A percentile compares a stretch with the other conserved stretches of the same genome.
Conservation (phyloP, 2,113 vertebrate species). For the Mormyrus iriodes region DNA sequence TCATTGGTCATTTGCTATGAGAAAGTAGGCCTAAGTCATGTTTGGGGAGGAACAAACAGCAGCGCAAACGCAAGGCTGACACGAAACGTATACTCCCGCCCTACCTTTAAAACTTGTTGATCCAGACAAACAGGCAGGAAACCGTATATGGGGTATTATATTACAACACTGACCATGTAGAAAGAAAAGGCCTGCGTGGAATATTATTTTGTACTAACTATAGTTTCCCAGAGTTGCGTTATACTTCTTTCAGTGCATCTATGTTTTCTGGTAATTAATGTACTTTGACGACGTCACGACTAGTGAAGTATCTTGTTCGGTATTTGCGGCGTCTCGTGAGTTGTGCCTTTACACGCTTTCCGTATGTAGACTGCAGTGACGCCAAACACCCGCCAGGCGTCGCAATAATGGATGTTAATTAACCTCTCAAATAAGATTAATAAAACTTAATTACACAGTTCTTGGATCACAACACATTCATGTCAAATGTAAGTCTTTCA, state of each 20-base stretch:
- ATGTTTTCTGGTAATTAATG: background rate
- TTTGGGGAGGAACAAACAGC: background rate
- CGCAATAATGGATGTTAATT: background rate
- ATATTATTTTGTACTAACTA: background rate
- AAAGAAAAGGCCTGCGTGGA: background rate
- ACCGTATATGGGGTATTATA: background rate
- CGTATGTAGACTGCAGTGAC: background rate
- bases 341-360: background rate
- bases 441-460: background rate
- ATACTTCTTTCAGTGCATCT: background rate
- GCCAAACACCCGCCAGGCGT: background rate
- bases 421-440: background rate
- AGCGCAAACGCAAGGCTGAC: background rate
- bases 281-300: background rate
- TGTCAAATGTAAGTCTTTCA: background rate
- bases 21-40: background rate
- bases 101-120: conserved; percentile 13
- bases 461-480: background rate
- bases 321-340: background rate
- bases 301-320: background rate
- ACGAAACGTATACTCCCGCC: conserved; percentile 4
- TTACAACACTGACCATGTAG: background rate
- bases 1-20: background rate
- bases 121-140: conserved; percentile 4
- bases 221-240: background rate